Conservation (phyloP, 92 coral and sea anemone species). For the Siderastrea siderea region DNA sequence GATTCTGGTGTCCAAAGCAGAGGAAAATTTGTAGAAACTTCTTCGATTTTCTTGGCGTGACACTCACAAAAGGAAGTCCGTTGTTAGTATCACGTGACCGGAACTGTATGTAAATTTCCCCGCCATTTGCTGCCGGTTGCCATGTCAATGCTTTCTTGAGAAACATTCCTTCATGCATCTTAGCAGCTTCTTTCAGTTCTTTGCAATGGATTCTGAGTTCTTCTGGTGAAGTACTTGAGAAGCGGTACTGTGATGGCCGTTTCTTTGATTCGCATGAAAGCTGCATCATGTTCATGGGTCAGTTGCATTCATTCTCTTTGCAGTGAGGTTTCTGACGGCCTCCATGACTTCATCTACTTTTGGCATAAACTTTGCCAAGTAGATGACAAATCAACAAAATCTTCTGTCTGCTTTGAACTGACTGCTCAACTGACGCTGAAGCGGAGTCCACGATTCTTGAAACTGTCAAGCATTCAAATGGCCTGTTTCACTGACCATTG, state of each 20-base stretch:
- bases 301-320: slow-evolving; percentile 47
- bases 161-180: slow-evolving; percentile 63
- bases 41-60: background rate
- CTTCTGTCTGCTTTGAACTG: background rate
- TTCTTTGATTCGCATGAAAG: slow-evolving; percentile 47
- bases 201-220: slow-evolving; percentile 58
- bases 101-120: background rate
- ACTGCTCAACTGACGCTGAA: too few relatives aligned
- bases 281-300: slow-evolving; percentile 42
- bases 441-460: too few relatives aligned
- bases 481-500: too few relatives aligned
- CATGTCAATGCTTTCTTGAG: background rate
- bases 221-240: slow-evolving; percentile 43
- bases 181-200: slow-evolving; percentile 62
- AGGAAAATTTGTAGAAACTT: background rate
- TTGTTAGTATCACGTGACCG: slow-evolving; percentile 22
- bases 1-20: background rate
- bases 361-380: background rate
- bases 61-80: background rate
- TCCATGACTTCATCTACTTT: background rate
- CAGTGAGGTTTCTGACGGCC: slow-evolving; percentile 6
- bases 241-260: slow-evolving; percentile 36
- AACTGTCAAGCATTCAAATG: too few relatives aligned
- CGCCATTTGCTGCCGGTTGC: background rate
- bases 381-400: background rate